Conservation (phyloP, 1,140 invertebrate species). For the Hypsibius dujardini region DNA sequence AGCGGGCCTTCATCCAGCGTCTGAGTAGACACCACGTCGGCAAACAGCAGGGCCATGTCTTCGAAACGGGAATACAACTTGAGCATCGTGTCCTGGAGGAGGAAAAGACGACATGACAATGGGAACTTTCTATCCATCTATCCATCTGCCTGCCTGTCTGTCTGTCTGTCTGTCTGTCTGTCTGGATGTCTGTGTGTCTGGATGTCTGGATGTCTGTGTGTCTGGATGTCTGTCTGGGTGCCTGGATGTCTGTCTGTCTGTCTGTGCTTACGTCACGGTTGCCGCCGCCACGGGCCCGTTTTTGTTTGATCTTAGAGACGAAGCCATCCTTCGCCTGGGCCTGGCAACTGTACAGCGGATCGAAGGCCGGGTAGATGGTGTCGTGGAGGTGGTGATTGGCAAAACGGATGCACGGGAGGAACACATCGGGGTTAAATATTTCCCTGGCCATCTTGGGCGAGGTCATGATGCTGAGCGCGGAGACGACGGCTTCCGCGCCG, state of each 20-base stretch:
- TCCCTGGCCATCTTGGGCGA: slow-evolving; percentile 81
- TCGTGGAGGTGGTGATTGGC: slow-evolving; percentile 88
- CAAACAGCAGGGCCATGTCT: slow-evolving; percentile 68
- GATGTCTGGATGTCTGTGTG: too few species aligned
- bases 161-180: too few species aligned
- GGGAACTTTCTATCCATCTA: too few species aligned
- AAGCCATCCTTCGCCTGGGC: slow-evolving; percentile 28
- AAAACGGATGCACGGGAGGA: slow-evolving; percentile 81
- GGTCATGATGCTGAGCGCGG: slow-evolving; percentile 76
- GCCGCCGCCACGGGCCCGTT: slow-evolving; percentile 38
- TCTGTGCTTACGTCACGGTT: not conserved
- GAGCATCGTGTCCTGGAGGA: slow-evolving; percentile 52
- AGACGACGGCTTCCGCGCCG: slow-evolving; percentile 53
- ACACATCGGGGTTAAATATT: slow-evolving; percentile 85
- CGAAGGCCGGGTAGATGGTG: slow-evolving; percentile 90
- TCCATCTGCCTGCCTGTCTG: too few species aligned
- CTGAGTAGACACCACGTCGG: slow-evolving; percentile 73
- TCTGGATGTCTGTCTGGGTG: too few species aligned
- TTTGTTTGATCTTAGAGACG: slow-evolving; percentile 41
- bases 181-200: too few species aligned
- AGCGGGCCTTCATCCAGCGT: slow-evolving; percentile 75
- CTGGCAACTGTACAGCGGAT: slow-evolving; percentile 64
- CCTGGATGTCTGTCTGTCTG: too few species aligned
- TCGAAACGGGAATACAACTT: slow-evolving; percentile 78
- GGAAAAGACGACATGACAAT: too few species aligned